phyloP scores from a whole-genome alignment of 2,888 invertebrate genomes.

The Volucella inflata region DNA sequence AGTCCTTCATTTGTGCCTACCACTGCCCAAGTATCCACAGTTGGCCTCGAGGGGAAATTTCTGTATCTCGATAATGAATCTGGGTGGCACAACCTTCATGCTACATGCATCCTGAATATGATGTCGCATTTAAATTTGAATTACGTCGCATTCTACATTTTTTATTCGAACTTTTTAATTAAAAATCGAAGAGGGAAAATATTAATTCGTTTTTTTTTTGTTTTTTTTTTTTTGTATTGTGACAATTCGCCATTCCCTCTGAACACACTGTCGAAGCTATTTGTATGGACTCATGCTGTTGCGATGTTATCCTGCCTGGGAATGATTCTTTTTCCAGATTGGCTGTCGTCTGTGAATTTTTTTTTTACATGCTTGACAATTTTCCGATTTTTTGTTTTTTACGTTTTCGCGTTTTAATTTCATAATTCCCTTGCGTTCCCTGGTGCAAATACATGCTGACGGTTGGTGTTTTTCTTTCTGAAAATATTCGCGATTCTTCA shows the following conservation, averaged over 20 bases:
- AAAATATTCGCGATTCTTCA: too few relatives aligned
- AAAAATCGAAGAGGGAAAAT: slow-evolving; percentile 53
- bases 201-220: too few relatives aligned
- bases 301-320: slow-evolving; percentile 43
- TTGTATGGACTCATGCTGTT: slow-evolving; percentile 24
- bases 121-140: slow-evolving; percentile 49
- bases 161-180: slow-evolving; percentile 58
- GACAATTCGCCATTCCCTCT: background rate
- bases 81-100: too few relatives aligned
- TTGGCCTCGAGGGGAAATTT: too few relatives aligned
- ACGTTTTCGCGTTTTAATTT: slow-evolving; percentile 9
- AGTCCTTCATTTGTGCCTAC: too few relatives aligned
- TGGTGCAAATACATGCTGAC: slow-evolving; percentile 16
- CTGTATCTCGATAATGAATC: too few relatives aligned
- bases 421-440: slow-evolving; percentile 42
- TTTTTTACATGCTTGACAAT: slow-evolving; percentile 45
- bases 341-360: slow-evolving; percentile 54
- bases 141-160: slow-evolving; percentile 39
- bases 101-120: too few relatives aligned
- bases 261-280: slow-evolving; percentile 25
- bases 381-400: slow-evolving; percentile 4
- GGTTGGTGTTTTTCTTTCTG: too few relatives aligned
- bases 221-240: slow-evolving; percentile 50
- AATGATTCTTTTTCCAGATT: slow-evolving; percentile 39
- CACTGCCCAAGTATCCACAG: too few relatives aligned